Conservation (phyloP, 2,113 vertebrate genomes). For the Ariopsis seemanni region DNA sequence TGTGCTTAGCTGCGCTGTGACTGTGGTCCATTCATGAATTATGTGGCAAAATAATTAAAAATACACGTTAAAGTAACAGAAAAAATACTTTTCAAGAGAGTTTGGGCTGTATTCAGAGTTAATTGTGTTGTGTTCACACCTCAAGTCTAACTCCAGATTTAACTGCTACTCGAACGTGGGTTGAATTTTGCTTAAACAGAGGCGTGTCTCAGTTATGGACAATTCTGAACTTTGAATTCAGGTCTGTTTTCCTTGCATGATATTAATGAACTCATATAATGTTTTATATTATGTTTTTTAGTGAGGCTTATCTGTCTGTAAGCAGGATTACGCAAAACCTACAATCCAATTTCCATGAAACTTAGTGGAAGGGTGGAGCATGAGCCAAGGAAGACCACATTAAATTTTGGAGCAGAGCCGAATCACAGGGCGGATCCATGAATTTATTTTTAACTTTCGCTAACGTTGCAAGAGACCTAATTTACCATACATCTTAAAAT, state of each 20-base stretch:
- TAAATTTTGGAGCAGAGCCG: no score
- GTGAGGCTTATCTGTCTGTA: no score
- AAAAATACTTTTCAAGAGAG: not conserved
- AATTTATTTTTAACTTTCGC: no score
- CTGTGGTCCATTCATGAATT: not conserved
- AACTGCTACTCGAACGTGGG: not conserved
- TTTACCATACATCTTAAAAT: no score
- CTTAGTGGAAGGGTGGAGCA: no score
- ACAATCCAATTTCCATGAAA: no score
- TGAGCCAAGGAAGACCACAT: no score
- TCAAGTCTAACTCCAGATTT: not conserved
- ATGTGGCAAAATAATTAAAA: not conserved
- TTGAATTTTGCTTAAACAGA: not conserved
- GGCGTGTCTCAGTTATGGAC: not conserved
- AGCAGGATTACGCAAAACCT: no score
- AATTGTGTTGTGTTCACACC: not conserved
- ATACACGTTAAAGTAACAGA: not conserved
- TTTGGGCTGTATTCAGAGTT: not conserved
- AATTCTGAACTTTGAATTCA: not conserved
- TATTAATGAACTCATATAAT: not conserved
- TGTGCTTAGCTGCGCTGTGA: not conserved
- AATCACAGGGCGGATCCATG: no score
- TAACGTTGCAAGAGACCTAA: no score
- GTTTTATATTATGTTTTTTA: no score
- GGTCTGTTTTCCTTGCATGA: not conserved